phyloP scores from a whole-genome alignment of 2,113 vertebrate species.

The Ardeotis arabs region DNA sequence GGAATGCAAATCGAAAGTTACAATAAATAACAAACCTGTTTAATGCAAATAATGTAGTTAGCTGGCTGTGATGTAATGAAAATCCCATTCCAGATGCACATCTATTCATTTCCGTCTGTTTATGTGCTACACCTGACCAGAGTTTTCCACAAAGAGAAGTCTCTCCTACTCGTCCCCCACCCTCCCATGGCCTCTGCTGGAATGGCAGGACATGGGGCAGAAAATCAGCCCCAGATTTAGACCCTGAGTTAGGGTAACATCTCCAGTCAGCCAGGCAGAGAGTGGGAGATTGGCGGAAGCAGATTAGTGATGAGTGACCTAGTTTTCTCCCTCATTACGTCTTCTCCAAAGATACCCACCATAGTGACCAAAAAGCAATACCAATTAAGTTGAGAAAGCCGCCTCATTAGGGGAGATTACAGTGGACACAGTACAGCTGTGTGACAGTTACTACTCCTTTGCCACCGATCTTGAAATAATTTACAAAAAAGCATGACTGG shows the following conservation, averaged over 20 bases:
- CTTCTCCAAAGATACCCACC: neutral
- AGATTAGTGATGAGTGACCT: constrained; percentile 9
- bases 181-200: neutral
- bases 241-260: neutral
- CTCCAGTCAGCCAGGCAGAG: neutral
- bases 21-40: neutral
- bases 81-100: neutral
- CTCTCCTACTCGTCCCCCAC: neutral
- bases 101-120: neutral
- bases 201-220: neutral
- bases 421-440: neutral
- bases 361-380: neutral
- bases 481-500: neutral
- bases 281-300: neutral
- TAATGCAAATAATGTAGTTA: neutral
- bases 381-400: neutral
- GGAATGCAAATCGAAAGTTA: neutral
- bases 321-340: constrained; percentile 13
- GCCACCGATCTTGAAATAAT: neutral
- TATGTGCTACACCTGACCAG: neutral
- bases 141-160: neutral
- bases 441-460: neutral
- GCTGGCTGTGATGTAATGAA: neutral
- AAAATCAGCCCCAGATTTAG: neutral
- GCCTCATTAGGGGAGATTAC: neutral